Base-by-base conservation (phyloP, 1,140 invertebrate genomes). In the Sitobion miscanthi region DNA sequence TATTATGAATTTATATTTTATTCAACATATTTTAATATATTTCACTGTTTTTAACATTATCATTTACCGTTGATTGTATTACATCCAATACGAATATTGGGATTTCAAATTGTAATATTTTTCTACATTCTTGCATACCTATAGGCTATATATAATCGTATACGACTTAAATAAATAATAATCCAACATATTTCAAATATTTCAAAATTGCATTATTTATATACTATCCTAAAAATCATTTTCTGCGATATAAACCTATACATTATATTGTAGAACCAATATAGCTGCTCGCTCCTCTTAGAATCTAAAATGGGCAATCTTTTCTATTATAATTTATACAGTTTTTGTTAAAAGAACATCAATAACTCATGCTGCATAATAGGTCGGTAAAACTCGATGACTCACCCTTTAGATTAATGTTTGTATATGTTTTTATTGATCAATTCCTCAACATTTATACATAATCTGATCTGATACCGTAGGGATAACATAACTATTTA, bases 341-440 rank as follows among this genome's bases (percentile, higher is more conserved):
- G 62, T 77, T 77, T 77, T 77, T 77, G 62, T 77, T 77, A 35
- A 77, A 77, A 77, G 30, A 77, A 77, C 62, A 77, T 77, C 30
- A 77, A 77, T 77, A 77, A 77, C 62, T 77, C 62, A n/a, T 77
- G 14, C 30, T 77, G 62, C 4, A 77, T 77, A n/a, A 77, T 17
- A 77, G 62, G 62, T 77, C n/a, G n/a, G 62, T 77, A 77, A 69
- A 77, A 77, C n/a, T 35, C 62, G 62, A 77, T 77, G 62, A 77
- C 62, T 77, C 62, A 77, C 30, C n/a, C 62, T 77, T n/a, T n/a
- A 77, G 62, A 77, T 77, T 77, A 77, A 77, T 77, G 62, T 77
- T 77, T 77, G n/a, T 77, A 77, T 62, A 62, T 77, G 62, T n/a
- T 77, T 30, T 77, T 77, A 77, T 77, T n/a, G 62, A 69, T 69